These are phyloP conservation scores for Allygus modestus DNA, from an alignment of 2,888 invertebrate species.

Conservation along the genomic window DNA sequence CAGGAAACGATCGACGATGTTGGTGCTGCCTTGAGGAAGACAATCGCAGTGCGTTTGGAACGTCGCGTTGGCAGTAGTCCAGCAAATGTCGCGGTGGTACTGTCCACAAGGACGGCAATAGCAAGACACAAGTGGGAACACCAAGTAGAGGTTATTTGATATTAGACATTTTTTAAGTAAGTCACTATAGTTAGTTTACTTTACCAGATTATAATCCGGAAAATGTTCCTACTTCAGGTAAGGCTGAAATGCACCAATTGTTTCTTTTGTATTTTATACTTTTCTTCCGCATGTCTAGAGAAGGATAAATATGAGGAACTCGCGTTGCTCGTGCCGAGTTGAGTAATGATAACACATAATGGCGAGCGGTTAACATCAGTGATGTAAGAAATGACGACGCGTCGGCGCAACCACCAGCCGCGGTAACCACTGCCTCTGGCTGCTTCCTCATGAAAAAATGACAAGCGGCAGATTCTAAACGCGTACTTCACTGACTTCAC, in stretches of 20 bases:
- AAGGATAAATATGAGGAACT: neutral
- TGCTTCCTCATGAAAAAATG: neutral
- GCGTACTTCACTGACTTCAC: no score
- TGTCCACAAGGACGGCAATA: neutral
- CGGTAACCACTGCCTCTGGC: slow-evolving; percentile 8
- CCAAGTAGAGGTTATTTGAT: no score
- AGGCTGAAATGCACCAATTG: no score
- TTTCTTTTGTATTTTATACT: no score
- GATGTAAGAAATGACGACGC: neutral
- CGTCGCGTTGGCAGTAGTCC: neutral
- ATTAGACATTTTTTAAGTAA: no score
- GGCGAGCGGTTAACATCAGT: slow-evolving; percentile 12
- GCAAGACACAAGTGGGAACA: neutral
- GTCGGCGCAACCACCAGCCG: neutral
- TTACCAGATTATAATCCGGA: no score
- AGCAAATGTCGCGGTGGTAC: neutral
- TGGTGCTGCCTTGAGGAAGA: slow-evolving; percentile 1
- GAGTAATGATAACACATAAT: neutral
- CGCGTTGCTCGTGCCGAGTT: neutral
- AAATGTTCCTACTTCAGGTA: no score
- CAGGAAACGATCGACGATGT: neutral
- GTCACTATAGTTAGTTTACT: no score
- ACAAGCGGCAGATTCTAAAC: neutral
- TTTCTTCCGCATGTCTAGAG: neutral
- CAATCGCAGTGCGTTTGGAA: neutral